Evolutionary conservation across 2,888 invertebrate species (phyloP).

Genomic region (Tromatobia lineatoria): DNA sequence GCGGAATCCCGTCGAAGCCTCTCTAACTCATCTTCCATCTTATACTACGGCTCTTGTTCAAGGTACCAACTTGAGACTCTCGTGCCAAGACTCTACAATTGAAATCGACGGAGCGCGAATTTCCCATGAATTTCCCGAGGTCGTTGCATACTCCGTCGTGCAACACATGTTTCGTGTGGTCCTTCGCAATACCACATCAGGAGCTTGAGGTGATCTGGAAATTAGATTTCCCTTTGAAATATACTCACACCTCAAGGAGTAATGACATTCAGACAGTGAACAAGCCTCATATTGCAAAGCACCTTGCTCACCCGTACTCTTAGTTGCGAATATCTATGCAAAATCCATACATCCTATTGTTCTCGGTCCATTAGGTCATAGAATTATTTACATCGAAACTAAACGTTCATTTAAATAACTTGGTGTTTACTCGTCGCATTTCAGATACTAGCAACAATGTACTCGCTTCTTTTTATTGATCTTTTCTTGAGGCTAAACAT

Average conservation of each 20-base stretch:
- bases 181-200: neutral
- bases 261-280: conserved; percentile 19
- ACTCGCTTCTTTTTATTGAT: too few species aligned
- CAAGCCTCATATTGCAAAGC: conserved; percentile 7
- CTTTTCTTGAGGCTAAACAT: too few species aligned
- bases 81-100: conserved; percentile 10
- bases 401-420: neutral
- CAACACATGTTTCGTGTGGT: neutral
- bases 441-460: too few species aligned
- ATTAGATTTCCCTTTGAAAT: conserved; percentile 24
- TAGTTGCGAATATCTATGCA: conserved; percentile 1
- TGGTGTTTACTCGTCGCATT: neutral
- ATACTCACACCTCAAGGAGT: conserved; percentile 1
- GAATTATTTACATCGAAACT: conserved; percentile 10
- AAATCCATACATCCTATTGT: neutral
- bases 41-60: neutral
- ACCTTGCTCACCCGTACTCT: neutral
- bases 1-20: neutral
- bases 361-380: neutral
- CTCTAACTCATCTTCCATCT: neutral
- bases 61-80: neutral
- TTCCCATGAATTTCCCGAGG: conserved; percentile 23
- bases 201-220: conserved; percentile 12
- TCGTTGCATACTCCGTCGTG: neutral
- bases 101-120: conserved; percentile 23